These are phyloP conservation scores for Bradypus variegatus DNA, from an alignment of 2,797 vertebrate genomes.

Conservation along the genomic window DNA sequence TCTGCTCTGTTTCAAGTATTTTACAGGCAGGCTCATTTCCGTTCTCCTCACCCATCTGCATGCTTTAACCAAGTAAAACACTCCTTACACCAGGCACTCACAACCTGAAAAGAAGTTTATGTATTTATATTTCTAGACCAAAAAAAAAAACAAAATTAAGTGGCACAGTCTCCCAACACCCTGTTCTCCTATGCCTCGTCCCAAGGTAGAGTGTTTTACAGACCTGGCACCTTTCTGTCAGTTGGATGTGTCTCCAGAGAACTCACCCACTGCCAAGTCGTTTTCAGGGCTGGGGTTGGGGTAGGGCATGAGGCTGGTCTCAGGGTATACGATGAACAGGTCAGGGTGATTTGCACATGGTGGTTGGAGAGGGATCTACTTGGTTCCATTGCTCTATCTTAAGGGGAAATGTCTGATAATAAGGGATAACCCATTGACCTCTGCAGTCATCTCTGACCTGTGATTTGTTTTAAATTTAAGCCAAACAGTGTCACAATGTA, in stretches of 20 bases:
- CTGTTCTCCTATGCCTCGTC: not conserved
- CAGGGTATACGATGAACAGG: not conserved
- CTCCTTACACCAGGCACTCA: not conserved
- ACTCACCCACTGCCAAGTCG: not conserved
- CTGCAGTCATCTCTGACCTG: not conserved
- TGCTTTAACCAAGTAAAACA: not conserved
- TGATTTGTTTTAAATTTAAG: not conserved
- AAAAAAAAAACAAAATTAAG: not conserved
- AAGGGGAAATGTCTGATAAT: not conserved
- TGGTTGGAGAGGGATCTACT: not conserved
- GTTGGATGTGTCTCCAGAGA: accelerated
- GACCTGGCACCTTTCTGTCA: not conserved
- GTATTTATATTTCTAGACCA: not conserved
- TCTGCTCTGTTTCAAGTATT: not conserved
- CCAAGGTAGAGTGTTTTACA: not conserved
- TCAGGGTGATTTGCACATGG: too few species aligned
- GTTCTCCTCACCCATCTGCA: not conserved
- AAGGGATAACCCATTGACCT: not conserved
- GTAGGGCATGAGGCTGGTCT: not conserved
- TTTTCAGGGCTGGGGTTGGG: not conserved
- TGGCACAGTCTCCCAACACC: not conserved
- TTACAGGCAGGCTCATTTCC: not conserved
- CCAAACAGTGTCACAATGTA: not conserved
- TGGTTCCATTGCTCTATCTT: not conserved
- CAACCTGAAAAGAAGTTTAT: not conserved